Base-by-base conservation (phyloP, 1,140 invertebrate species). In the Rhopalosiphum maidis region DNA sequence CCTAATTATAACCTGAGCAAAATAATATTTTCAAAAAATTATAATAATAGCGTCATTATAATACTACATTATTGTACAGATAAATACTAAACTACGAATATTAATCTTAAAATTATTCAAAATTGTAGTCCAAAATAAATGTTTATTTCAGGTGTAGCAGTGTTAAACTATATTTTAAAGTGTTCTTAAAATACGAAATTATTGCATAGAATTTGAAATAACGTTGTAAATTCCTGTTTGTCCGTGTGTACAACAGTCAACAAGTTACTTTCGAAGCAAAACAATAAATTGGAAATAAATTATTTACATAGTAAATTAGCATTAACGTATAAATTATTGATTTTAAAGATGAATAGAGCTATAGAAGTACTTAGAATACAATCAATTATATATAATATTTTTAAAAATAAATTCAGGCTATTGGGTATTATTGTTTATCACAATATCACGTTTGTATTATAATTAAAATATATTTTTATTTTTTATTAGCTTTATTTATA, bases 31-130 rank as follows among this genome's bases (percentile, higher is more conserved):
- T n/a, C 4, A 18, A 77, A 77, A 18, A n/a, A 77, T 77, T 77
- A 77, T n/a, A n/a, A 77, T 77, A n/a, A 77, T 77, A n/a, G n/a
- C 60, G 60, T 77, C 60, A 68, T 68, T n/a, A 68, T n/a, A 30
- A 68, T 68, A 68, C 30, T 68, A 68, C 30, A 60, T 60, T 68
- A 68, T 68, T 68, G 60, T 68, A n/a, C 4, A 77, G 60, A 77
- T 68, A 77, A 77, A n/a, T 77, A n/a, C n/a, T 77, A n/a, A 68
- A n/a, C 60, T 11, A 68, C 30, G 30, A 15, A 77, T 68, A 77
- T 77, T n/a, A 77, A 77, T 77, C 30, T n/a, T n/a, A 77, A 21
- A 77, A 77, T 77, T 77, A 77, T 77, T 77, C 60, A 77, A n/a
- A 77, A n/a, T 77, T 15, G n/a, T 68, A 68, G 60, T 68, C 11